Evolutionary conservation across 1,140 invertebrate species (phyloP), one percentile per base, ranked within the genome.

Genomic region (Ectropis grisescens): DNA sequence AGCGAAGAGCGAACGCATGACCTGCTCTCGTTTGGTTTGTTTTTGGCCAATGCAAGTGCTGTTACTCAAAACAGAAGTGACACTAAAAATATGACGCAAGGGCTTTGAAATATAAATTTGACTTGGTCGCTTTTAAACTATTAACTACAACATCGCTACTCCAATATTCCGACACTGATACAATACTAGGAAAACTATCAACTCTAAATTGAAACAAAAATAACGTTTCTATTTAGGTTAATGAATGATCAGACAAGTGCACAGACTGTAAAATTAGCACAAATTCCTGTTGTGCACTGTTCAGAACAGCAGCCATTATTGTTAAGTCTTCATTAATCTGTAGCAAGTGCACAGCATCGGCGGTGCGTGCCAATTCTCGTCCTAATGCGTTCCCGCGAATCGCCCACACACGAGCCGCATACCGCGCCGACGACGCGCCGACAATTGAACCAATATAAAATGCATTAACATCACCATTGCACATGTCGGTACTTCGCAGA

Each of bases 391-490:
- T 76, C 66, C 68, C 52, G 61, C 64, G 68, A 75, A 78, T 64
- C 68, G 72, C 75, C 75, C 72, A 80, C 75, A 66, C 72, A 58
- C 37, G 46, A 19, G 16, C 37, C 47, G 68, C 75, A 80, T 76
- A 69, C 75, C 68, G 54, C 66, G 72, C 67, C 75, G 72, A 62
- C 75, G 72, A 62, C 16, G 65, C 65, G 56, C 37, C 49, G 35
- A 51, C 75, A 80, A 80, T 80, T 80, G 67, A 68, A 72, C 68
- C 72, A 80, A 80, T 80, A 74, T 80, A 80, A 80, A 80, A 80
- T 75, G 70, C 75, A 80, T 80, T 80, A 80, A 67, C 53, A 55
- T 62, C 46, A 58, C 31, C 8, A 19, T 19, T 46, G 51, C 67
- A 53, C 48, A 59, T 64, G 66, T 48, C 64, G 60, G 55, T n/a